Percentiles rank a stretch among this genome's conserved stretches.
Evolutionary conservation across 2,888 invertebrate species (phyloP).

Genomic region (Lagria hirta): DNA sequence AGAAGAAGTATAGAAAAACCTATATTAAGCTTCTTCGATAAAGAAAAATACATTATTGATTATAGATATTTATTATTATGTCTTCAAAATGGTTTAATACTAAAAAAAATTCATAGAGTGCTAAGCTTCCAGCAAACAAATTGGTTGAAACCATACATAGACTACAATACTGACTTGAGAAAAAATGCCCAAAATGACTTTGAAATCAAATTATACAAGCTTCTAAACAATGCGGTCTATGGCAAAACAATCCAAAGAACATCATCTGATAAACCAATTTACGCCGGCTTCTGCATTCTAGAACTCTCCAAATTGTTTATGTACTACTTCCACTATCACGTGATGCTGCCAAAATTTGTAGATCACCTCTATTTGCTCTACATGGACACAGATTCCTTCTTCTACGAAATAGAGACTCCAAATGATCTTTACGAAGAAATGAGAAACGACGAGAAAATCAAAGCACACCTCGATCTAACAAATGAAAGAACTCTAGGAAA

Average conservation of each 20-base stretch:
- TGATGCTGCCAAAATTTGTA: conserved; percentile 29
- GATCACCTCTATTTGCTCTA: conserved; percentile 25
- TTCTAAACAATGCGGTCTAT: conserved; percentile 34
- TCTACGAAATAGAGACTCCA: conserved; percentile 21
- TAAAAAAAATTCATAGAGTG: conserved; percentile 37
- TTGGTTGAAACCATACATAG: conserved; percentile 28
- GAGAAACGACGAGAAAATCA: conserved; percentile 1
- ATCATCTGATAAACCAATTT: conserved; percentile 48
- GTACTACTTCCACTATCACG: conserved; percentile 49
- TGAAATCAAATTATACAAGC: conserved; percentile 28
- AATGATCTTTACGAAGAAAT: conserved; percentile 17
- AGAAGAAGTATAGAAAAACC: too few relatives aligned
- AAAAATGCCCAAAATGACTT: conserved; percentile 20
- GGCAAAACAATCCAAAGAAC: conserved; percentile 49
- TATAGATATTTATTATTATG: conserved; percentile 22
- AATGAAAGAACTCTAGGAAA: conserved; percentile 18
- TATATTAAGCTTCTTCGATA: conserved; percentile 5
- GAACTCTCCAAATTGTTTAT: conserved; percentile 50
- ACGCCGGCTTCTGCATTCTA: conserved; percentile 47
- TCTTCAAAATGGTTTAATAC: conserved; percentile 27
- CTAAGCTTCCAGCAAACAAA: conserved; percentile 31
- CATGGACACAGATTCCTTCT: conserved; percentile 23
- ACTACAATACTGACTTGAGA: conserved; percentile 20
- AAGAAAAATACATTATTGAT: conserved; percentile 15
- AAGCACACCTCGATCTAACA: conserved; percentile 20